Evolutionary conservation across 23 tunicate genomes (phyloP).

Genomic region (Styela plicata): DNA sequence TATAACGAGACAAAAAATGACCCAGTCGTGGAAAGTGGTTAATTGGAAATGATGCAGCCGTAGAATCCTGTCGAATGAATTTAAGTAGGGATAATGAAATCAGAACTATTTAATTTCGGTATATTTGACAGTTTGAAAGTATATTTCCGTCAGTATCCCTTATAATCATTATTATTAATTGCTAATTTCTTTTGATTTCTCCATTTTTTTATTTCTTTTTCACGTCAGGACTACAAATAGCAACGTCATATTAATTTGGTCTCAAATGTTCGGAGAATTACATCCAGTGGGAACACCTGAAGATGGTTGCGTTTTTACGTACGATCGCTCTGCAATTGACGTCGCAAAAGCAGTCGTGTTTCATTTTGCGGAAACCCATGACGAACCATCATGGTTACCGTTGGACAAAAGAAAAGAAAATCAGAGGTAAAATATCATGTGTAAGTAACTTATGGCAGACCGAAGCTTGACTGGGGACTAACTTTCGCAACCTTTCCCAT

Average conservation of each 20-base stretch:
- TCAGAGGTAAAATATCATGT: slow-evolving; percentile 56
- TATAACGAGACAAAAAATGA: too few relatives aligned
- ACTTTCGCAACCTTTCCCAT: too few relatives aligned
- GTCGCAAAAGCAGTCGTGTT: slow-evolving; percentile 75
- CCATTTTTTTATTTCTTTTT: background rate
- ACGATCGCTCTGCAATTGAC: slow-evolving; percentile 37
- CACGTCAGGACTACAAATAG: background rate
- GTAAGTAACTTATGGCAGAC: too few relatives aligned
- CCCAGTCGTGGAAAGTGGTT: too few relatives aligned
- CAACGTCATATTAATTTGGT: slow-evolving; percentile 44
- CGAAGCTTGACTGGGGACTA: too few relatives aligned
- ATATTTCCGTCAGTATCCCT: too few relatives aligned
- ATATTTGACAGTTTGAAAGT: too few relatives aligned
- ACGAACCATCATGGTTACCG: slow-evolving; percentile 32
- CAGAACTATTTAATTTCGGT: too few relatives aligned
- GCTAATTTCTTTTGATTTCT: background rate
- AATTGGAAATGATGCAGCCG: too few relatives aligned
- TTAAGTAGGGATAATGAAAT: too few relatives aligned
- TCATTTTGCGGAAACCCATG: slow-evolving; percentile 48
- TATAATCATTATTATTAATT: too few relatives aligned
- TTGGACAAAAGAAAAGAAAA: slow-evolving; percentile 2
- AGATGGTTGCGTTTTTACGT: slow-evolving; percentile 41
- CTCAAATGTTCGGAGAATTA: slow-evolving; percentile 34
- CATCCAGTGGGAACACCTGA: background rate
- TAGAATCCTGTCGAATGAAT: too few relatives aligned